phyloP scores from a whole-genome alignment of 2,888 invertebrate genomes.

The Apotomis capreana region DNA sequence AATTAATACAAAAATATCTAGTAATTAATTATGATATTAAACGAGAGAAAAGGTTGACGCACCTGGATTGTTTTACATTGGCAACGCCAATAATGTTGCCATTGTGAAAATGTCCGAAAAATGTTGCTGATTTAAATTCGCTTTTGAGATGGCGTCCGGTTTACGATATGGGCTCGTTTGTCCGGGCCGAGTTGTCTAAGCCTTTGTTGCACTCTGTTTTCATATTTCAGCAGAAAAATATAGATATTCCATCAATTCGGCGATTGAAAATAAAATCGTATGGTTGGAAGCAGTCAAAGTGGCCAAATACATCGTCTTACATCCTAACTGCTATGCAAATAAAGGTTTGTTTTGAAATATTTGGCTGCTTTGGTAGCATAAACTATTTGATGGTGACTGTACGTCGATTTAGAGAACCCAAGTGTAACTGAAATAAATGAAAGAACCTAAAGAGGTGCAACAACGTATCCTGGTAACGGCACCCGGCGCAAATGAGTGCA shows the following conservation, averaged over 20 bases:
- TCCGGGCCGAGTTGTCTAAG: background rate
- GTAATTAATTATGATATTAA: conserved; percentile 65
- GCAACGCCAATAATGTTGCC: conserved; percentile 45
- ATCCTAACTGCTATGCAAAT: no score
- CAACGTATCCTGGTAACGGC: background rate
- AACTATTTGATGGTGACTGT: no score
- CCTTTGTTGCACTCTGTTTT: background rate
- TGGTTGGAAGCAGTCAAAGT: no score
- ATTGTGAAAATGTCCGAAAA: conserved; percentile 17
- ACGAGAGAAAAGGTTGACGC: conserved; percentile 50
- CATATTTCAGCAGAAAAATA: background rate
- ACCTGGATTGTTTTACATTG: conserved; percentile 20
- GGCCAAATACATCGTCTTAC: no score
- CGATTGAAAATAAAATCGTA: no score
- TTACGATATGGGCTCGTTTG: background rate
- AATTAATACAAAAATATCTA: conserved; percentile 61
- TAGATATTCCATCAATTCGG: no score
- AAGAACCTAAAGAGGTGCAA: background rate
- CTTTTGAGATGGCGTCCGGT: conserved; percentile 25
- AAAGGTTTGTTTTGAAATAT: no score
- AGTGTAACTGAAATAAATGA: background rate
- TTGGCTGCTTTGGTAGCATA: no score
- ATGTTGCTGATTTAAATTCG: conserved; percentile 36
- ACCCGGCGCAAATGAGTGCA: conserved; percentile 8
- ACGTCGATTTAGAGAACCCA: no score